Base-by-base conservation (phyloP, 2,888 invertebrate genomes). In the Callinectes sapidus region DNA sequence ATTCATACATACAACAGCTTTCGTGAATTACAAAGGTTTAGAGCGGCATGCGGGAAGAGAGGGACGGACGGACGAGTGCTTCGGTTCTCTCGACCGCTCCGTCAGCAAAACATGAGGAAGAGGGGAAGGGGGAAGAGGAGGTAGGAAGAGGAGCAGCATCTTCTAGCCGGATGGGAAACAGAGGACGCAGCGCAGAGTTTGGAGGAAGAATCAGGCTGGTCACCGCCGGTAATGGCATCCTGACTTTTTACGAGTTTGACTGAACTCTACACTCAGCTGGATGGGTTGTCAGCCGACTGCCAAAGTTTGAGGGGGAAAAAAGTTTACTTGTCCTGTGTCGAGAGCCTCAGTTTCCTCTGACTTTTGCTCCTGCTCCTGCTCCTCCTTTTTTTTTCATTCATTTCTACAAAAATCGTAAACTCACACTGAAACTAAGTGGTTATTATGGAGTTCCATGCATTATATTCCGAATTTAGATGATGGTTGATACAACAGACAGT, bases 191-290 rank as follows among this genome's bases (percentile, higher is more conserved):
- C 14, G 3, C 81, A 35, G 81, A 35, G 81, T 81, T 35, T 32
- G 81, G 81, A 35, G 81, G 81, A 81, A 81, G 81, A 81, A 81
- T 81, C 81, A 81, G 81, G 81, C 32, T 81, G 81, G 81, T 81
- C 81, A 81, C 81, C 81, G 81, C 81, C 81, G 81, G 81, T 81
- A 81, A 81, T 81, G 81, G 81, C 81, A 81, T 81, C 81, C 81
- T 35, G 81, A 81, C 81, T 81, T 81, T 81, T 81, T 81, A 81
- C 81, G 81, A 81, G 81, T 81, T 81, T 81, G 81, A 81, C 81
- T 81, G 35, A 81, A 81, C 81, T 81, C 81, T 81, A 81, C 81
- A 81, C 81, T 81, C 81, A 81, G 81, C 81, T 81, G 81, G 81
- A 81, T 81, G 81, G 81, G 81, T 81, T 81, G 81, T 81, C 81